Conservation (phyloP, 2,797 vertebrate genomes). For the Chiroxiphia lanceolata region DNA sequence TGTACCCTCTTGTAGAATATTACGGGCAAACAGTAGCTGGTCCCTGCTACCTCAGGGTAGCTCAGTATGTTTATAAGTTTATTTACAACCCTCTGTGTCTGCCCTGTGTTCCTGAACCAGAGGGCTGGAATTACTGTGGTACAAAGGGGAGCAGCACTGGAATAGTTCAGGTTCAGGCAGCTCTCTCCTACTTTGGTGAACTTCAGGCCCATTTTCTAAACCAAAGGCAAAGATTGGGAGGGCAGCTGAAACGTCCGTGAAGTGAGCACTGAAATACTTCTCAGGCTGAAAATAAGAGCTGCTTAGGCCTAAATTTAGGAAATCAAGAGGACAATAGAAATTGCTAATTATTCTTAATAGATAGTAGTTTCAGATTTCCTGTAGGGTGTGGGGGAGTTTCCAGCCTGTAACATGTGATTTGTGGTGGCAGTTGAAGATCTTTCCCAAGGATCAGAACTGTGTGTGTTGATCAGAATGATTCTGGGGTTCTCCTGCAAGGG, state of each 20-base stretch:
- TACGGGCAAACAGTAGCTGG: neutral
- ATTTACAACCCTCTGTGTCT: neutral
- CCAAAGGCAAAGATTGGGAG: neutral
- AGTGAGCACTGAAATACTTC: neutral
- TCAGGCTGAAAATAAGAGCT: neutral
- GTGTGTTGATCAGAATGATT: neutral
- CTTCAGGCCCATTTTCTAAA: neutral
- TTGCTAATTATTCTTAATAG: neutral
- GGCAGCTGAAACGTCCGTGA: neutral
- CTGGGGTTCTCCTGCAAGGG: neutral
- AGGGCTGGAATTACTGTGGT: neutral
- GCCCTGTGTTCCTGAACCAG: neutral
- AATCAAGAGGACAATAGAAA: neutral
- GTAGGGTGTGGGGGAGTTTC: neutral
- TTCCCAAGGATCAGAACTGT: neutral
- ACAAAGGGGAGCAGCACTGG: neutral
- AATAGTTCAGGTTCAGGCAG: neutral
- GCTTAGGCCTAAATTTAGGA: neutral
- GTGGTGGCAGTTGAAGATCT: neutral
- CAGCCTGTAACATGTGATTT: neutral
- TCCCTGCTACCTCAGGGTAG: neutral
- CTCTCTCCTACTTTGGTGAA: neutral
- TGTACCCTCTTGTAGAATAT: neutral
- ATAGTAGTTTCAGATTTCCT: neutral
- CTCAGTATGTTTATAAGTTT: neutral